Conservation (phyloP, 2,113 vertebrate genomes). For the chimpanzee (Pan troglodytes) region NHGRI_mPanTro3-v2.1_pri NC_072398.2:185697001-185697500, state of each 20-base stretch:
- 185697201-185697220: background rate
- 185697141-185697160: background rate
- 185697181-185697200: background rate
- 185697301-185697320: background rate
- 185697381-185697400: background rate
- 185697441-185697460: background rate
- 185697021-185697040: too few species aligned
- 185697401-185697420: background rate
- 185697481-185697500: background rate
- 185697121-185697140: background rate
- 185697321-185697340: slow-evolving; percentile 7
- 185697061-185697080: too few species aligned
- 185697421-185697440: background rate
- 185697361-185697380: background rate
- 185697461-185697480: background rate
- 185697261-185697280: background rate
- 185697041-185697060: too few species aligned
- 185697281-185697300: background rate
- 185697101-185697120: too few species aligned
- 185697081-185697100: too few species aligned
- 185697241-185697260: background rate
- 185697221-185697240: background rate
- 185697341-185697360: background rate
- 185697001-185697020: too few species aligned
- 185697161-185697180: background rate